Evolutionary conservation across 2,888 invertebrate species (phyloP).

Genomic region (Corbicula japonica): DNA sequence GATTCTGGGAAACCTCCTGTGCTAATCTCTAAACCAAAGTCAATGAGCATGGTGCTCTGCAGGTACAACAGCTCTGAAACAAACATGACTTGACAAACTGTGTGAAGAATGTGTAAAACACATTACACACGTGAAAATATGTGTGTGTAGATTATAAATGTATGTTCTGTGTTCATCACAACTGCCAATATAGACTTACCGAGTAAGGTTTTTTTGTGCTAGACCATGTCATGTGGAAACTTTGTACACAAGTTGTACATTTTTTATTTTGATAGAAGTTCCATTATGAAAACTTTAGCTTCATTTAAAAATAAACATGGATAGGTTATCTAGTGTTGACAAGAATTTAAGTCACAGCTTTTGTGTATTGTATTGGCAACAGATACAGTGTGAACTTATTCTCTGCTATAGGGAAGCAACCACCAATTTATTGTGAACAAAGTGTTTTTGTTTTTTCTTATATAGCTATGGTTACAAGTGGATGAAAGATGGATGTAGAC

Average conservation of each 20-base stretch:
- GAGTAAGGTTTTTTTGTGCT: constrained; percentile 31
- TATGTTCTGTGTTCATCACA: constrained; percentile 40
- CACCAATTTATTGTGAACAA: too few relatives aligned
- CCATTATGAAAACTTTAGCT: too few relatives aligned
- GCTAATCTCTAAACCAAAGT: constrained; percentile 19
- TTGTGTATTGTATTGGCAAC: too few relatives aligned
- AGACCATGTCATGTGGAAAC: not conserved
- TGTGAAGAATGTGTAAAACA: constrained; percentile 38
- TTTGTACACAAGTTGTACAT: constrained; percentile 10
- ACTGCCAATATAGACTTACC: constrained; percentile 38
- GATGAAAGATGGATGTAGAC: too few relatives aligned
- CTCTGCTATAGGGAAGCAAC: too few relatives aligned
- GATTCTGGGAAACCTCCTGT: constrained; percentile 10
- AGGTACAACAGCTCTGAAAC: constrained; percentile 20
- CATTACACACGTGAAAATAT: constrained; percentile 22
- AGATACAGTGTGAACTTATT: too few relatives aligned
- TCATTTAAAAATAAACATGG: too few relatives aligned
- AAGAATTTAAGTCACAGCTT: too few relatives aligned
- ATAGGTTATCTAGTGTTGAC: too few relatives aligned
- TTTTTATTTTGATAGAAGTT: constrained; percentile 10
- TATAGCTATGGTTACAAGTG: too few relatives aligned
- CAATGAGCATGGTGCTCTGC: constrained; percentile 36
- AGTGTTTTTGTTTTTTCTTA: too few relatives aligned
- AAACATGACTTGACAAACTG: constrained; percentile 18
- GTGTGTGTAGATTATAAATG: constrained; percentile 1